A percentile compares a stretch with the other conserved stretches of the same genome.
phyloP scores from a whole-genome alignment of 2,888 invertebrate genomes.

The Tetragonisca angustula region DNA sequence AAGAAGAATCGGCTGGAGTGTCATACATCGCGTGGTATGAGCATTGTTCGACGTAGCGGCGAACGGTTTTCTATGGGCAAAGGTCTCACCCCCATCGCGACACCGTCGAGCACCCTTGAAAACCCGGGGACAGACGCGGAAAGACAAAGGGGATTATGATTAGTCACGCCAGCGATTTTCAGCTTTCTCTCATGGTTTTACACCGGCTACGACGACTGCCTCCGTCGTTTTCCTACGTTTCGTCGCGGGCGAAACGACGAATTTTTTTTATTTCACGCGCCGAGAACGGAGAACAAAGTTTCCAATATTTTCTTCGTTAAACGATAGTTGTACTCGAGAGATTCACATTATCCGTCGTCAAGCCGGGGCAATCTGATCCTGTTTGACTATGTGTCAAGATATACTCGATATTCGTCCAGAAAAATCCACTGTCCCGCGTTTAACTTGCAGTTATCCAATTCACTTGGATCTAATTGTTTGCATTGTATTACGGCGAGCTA shows the following conservation, averaged over 20 bases:
- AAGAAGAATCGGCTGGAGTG: conserved; percentile 57
- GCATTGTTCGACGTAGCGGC: conserved; percentile 63
- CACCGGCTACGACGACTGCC: not conserved
- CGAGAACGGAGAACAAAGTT: no score
- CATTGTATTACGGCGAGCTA: no score
- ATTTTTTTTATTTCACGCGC: not conserved
- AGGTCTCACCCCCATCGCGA: conserved; percentile 33
- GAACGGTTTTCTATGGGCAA: conserved; percentile 52
- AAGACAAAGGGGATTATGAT: conserved; percentile 57
- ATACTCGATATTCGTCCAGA: no score
- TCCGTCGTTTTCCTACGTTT: not conserved
- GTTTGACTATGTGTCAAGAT: no score
- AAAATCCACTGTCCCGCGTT: no score
- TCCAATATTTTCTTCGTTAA: no score
- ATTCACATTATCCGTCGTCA: no score
- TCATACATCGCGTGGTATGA: conserved; percentile 59
- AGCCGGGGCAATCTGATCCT: no score
- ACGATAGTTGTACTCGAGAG: no score
- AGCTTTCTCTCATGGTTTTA: conserved; percentile 9
- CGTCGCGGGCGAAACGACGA: not conserved
- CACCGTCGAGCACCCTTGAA: conserved; percentile 43
- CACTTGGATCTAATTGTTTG: no score
- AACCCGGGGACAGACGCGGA: conserved; percentile 29
- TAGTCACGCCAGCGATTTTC: conserved; percentile 57
- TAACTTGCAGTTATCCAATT: no score